Evolutionary conservation across 2,888 invertebrate genomes (phyloP), one percentile per base, ranked within the genome.

Genomic region (Xestia sexstrigata): DNA sequence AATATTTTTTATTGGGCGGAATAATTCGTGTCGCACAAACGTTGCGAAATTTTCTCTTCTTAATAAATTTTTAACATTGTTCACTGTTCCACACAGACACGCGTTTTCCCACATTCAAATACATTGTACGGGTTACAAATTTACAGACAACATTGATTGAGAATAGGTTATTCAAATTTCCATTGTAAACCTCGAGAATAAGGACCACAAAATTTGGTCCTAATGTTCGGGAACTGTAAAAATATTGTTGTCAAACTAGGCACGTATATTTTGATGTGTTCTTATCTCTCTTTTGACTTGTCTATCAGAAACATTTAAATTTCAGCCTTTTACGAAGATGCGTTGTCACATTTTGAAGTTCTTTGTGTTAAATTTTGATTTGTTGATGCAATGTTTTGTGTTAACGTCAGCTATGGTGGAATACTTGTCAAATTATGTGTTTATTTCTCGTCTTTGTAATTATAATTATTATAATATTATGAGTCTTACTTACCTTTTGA

Each of bases 1-100:
- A 91, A 92, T 91, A 89, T 89, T 89, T 90, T 87, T 89, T 87
- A 78, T 79, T 83, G 60, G 69, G 67, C 75, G 65, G 81, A 83
- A 90, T 90, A 91, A 90, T 89, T 87, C 85, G 82, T 88, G 89
- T 91, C 88, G 72, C 89, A 89, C 85, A 83, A 78, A 68, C 62
- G 79, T 91, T 92, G 89, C 84, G 86, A 91, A 91, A 91, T 90
- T 89, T 85, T 85, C 87, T 87, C 87, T 89, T 88, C 88, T 89
- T 90, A 89, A 90, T 90, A 91, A 86, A 86, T 89, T 87, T 87
- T 78, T 81, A 86, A 86, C 89, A 91, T 91, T 91, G 90, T 92
- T 88, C 79, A 70, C 60, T 91, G 90, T 92, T 88, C 76, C 69
- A 69, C 73, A 78, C 76, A 71, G 81, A 71, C 80, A 78, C 74